phyloP scores from a whole-genome alignment of 2,888 invertebrate genomes.

The Nephrotoma appendiculata region DNA sequence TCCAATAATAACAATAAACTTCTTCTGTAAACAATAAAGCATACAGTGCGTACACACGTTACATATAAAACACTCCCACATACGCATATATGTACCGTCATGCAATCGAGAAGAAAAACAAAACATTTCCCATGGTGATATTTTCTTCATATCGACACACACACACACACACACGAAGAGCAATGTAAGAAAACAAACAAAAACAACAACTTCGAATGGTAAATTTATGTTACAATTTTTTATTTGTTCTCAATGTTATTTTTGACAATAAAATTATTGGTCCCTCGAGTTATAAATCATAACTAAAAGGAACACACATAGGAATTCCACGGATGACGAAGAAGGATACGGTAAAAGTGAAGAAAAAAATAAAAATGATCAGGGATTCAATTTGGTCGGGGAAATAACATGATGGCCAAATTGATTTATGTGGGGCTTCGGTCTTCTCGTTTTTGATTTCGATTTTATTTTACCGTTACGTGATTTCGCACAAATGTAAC shows the following conservation, averaged over 20 bases:
- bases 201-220: not conserved
- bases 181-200: not conserved
- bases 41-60: not conserved
- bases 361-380: not conserved
- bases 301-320: not conserved
- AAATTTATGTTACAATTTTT: not conserved
- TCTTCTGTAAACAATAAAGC: not conserved
- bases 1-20: not conserved
- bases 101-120: not conserved
- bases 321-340: not conserved
- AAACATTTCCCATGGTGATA: not conserved
- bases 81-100: not conserved
- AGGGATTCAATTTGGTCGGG: not conserved
- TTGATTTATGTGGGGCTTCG: not conserved
- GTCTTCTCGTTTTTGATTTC: not conserved
- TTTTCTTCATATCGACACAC: not conserved
- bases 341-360: not conserved
- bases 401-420: not conserved
- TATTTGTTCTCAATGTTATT: not conserved
- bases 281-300: not conserved
- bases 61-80: not conserved
- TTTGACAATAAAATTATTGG: not conserved
- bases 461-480: not conserved
- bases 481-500: not conserved
- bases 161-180: not conserved